These are phyloP conservation scores for Salminus brasiliensis DNA, from an alignment of 2,113 vertebrate species.

Conservation along the genomic window DNA sequence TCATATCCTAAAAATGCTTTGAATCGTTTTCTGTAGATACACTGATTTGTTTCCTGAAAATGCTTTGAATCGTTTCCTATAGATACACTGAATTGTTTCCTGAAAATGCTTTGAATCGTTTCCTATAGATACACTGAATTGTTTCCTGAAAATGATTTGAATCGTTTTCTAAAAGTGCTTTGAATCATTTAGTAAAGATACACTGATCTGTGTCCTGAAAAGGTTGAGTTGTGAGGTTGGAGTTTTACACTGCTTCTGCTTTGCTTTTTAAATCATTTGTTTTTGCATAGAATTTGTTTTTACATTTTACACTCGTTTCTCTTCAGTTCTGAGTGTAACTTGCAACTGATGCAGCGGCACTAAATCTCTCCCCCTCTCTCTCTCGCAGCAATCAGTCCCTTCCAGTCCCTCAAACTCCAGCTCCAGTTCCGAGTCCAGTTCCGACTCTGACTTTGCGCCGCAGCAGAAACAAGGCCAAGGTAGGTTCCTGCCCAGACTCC, in stretches of 20 bases:
- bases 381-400: slow-evolving; percentile 83
- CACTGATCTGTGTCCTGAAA: no score
- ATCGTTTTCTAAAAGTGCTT: no score
- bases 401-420: slow-evolving; percentile 94
- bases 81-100: no score
- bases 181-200: no score
- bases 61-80: no score
- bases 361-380: not conserved
- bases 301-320: not conserved
- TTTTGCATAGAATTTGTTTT: not conserved
- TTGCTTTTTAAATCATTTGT: not conserved
- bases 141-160: no score
- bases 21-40: no score
- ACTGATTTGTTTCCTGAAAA: no score
- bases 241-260: not conserved
- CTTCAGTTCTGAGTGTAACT: not conserved
- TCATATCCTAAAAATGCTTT: no score
- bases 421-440: slow-evolving; percentile 95
- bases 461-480: slow-evolving; percentile 98
- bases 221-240: no score
- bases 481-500: slow-evolving; percentile 53
- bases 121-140: no score
- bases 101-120: no score
- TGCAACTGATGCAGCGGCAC: not conserved
- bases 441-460: slow-evolving; percentile 95